Percentiles rank a stretch among this genome's conserved stretches.
Evolutionary conservation across 1,140 invertebrate genomes (phyloP).

Genomic region (Cydia splendana): DNA sequence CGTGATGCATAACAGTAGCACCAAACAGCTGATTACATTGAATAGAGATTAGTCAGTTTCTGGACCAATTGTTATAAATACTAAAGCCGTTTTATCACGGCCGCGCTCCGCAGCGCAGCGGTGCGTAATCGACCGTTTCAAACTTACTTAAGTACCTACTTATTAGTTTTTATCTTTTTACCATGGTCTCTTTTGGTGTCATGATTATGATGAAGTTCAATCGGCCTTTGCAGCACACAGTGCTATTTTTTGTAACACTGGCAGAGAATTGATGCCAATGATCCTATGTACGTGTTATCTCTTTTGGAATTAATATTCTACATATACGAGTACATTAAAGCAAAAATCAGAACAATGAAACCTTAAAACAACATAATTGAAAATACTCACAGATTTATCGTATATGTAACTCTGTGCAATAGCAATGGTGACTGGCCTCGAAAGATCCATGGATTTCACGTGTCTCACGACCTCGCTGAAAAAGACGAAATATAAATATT

Average conservation of each 20-base stretch:
- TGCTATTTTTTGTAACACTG: too few species aligned
- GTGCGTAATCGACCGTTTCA: background rate
- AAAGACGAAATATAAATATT: constrained; percentile 37
- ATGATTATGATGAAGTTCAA: too few species aligned
- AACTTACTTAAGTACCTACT: background rate
- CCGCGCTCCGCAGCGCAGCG: background rate
- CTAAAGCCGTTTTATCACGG: background rate
- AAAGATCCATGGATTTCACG: constrained; percentile 85
- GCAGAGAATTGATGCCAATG: too few species aligned
- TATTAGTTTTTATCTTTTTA: too few species aligned
- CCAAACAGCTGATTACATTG: background rate
- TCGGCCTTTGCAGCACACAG: too few species aligned
- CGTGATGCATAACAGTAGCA: too few species aligned
- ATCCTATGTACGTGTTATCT: too few species aligned
- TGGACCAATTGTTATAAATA: background rate
- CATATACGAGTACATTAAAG: too few species aligned
- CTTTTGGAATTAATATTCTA: too few species aligned
- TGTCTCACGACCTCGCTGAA: constrained; percentile 86
- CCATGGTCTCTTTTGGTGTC: too few species aligned
- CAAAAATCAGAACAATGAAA: too few species aligned
- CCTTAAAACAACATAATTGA: background rate
- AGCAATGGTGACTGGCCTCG: constrained; percentile 89
- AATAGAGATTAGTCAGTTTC: background rate
- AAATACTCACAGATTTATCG: constrained; percentile 71
- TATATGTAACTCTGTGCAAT: constrained; percentile 70